Evolutionary conservation across 2,888 invertebrate genomes (phyloP).

Genomic region (Syrista parreyssii): DNA sequence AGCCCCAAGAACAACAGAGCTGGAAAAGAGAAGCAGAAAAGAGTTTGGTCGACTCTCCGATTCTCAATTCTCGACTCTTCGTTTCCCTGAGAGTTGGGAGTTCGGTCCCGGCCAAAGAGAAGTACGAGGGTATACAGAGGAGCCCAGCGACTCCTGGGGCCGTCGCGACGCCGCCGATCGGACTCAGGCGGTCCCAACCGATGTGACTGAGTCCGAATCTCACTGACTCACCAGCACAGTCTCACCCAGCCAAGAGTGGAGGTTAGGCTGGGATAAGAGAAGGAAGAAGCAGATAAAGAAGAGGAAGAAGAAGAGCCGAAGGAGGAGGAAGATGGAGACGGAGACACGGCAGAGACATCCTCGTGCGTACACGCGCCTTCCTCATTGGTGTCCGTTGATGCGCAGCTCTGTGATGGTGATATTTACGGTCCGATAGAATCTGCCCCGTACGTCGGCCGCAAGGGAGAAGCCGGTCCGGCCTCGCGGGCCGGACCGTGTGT

Average conservation of each 20-base stretch:
- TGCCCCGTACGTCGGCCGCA: slow-evolving; percentile 49
- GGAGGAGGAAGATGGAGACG: slow-evolving; percentile 11
- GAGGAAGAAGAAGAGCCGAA: not conserved
- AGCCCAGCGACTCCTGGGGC: not conserved
- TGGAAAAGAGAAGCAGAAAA: not conserved
- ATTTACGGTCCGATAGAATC: slow-evolving; percentile 65
- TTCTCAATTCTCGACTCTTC: not conserved
- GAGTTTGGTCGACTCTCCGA: not conserved
- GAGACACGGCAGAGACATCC: slow-evolving; percentile 8
- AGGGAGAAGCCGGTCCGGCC: slow-evolving; percentile 40
- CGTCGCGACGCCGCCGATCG: not conserved
- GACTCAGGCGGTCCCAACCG: not conserved
- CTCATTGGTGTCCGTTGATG: slow-evolving; percentile 14
- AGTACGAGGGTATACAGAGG: not conserved
- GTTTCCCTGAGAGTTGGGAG: not conserved
- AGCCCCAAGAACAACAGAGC: not conserved
- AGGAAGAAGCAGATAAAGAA: not conserved
- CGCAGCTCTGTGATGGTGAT: slow-evolving; percentile 54
- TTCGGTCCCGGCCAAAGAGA: not conserved
- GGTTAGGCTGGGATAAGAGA: not conserved
- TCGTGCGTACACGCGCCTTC: slow-evolving; percentile 6
- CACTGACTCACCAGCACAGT: not conserved
- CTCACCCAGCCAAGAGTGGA: slow-evolving; percentile 6
- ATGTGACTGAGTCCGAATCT: not conserved
- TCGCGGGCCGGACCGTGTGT: slow-evolving; percentile 45